Evolutionary conservation across 2,113 vertebrate species (phyloP), one percentile per base, ranked within the genome.

Genomic region (Polyodon spathula): DNA sequence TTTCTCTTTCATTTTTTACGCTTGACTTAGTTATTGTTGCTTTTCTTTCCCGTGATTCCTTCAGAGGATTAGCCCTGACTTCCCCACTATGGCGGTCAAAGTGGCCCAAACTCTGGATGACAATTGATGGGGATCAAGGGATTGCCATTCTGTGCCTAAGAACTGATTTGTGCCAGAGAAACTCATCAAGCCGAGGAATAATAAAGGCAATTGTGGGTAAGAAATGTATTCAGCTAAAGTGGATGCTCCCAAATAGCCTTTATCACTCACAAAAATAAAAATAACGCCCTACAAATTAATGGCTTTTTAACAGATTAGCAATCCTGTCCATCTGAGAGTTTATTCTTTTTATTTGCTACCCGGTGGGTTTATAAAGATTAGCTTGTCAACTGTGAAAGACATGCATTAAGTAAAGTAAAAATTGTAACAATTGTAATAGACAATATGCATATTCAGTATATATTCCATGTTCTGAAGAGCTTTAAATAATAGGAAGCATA

Each of bases 1-100:
- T 97, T 97, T 98, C 93, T 90, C 94, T 97, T 98, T 95, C 93
- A 97, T 97, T 96, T 98, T 97, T 94, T 94, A 97, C 94, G 96
- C 93, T 95, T 97, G 95, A 97, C 95, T 98, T 97, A 90, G 93
- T 97, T 97, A 96, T 97, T 97, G 95, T 98, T 96, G 91, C 93
- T 86, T 94, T 93, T 95, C 92, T 94, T 93, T 90, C 91, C 93
- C 89, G 89, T 92, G 92, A 97, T 95, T 97, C 89, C 88, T 88
- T 89, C 86, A 86, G 84, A 91, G 93, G 95, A 98, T 98, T 97
- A 97, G 93, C 90, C 84, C 92, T 98, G 96, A 98, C 96, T 98
- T 97, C 86, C 88, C 90, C 82, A 84, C 90, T 89, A 94, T 90
- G 91, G 91, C 91, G 89, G 85, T 91, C 91, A 90, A 93, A 96